Evolutionary conservation across 2,113 vertebrate species (phyloP).

Genomic region (Dascyllus trimaculatus): DNA sequence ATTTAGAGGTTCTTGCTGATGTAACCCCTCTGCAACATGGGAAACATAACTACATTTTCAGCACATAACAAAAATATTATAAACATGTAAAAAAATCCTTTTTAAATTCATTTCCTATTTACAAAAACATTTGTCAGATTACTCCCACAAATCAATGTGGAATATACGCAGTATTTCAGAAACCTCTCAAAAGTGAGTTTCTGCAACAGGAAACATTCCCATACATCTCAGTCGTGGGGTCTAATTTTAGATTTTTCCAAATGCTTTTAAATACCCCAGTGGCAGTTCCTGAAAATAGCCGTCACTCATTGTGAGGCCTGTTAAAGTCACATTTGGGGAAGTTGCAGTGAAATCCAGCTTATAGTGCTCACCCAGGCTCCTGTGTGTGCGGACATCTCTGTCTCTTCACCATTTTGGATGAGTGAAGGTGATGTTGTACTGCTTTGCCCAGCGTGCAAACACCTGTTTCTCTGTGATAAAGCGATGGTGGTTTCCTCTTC

Average conservation of each 20-base stretch:
- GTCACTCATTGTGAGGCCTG: slow-evolving; percentile 1
- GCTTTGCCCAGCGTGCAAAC: slow-evolving; percentile 93
- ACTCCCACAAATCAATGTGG: neutral
- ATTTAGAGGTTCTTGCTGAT: slow-evolving; percentile 28
- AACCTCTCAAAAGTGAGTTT: neutral
- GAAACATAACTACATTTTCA: slow-evolving; percentile 38
- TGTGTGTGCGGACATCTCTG: neutral
- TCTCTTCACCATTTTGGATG: slow-evolving; percentile 89
- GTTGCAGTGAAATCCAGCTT: neutral
- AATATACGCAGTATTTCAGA: neutral
- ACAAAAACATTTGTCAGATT: slow-evolving; percentile 31
- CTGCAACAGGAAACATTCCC: slow-evolving; percentile 20
- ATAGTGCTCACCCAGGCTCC: neutral
- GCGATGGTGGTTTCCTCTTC: slow-evolving; percentile 94
- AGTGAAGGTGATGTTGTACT: slow-evolving; percentile 95
- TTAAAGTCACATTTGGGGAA: neutral
- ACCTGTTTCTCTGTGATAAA: slow-evolving; percentile 98
- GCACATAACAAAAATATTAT: slow-evolving; percentile 69
- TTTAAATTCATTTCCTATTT: slow-evolving; percentile 46
- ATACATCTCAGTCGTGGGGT: neutral
- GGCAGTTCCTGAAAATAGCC: neutral
- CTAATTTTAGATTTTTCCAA: neutral
- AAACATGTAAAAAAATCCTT: slow-evolving; percentile 78
- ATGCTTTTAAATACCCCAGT: neutral
- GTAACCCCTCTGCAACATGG: slow-evolving; percentile 3